Evolutionary conservation across 2,888 invertebrate genomes (phyloP).

Genomic region (Ornithoptera priamus): DNA sequence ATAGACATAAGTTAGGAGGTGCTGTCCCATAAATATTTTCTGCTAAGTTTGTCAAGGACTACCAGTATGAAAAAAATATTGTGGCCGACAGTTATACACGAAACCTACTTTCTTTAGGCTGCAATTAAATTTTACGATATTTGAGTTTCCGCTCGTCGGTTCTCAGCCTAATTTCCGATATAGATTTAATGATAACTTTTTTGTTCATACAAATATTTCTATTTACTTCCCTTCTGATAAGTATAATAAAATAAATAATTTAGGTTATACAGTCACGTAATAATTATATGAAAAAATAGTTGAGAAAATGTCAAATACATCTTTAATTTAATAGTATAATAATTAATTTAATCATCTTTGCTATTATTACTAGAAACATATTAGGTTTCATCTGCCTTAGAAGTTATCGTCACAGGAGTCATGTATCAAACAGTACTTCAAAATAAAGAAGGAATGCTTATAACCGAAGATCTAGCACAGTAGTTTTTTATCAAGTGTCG

Average conservation of each 20-base stretch:
- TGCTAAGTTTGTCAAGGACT: conserved; percentile 10
- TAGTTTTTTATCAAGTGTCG: too few species aligned
- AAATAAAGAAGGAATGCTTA: too few species aligned
- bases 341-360: too few species aligned
- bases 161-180: not conserved
- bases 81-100: conserved; percentile 6
- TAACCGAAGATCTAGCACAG: too few species aligned
- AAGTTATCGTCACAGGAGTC: too few species aligned
- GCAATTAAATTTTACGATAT: conserved; percentile 17
- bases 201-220: not conserved
- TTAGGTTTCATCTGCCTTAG: too few species aligned
- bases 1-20: conserved; percentile 15
- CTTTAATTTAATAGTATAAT: too few species aligned
- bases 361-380: too few species aligned
- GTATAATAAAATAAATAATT: not conserved
- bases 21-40: conserved; percentile 27
- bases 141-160: not conserved
- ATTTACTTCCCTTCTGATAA: not conserved
- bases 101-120: conserved; percentile 10
- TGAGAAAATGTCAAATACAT: too few species aligned
- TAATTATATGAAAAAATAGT: too few species aligned
- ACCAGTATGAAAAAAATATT: conserved; percentile 24
- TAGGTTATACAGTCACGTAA: too few species aligned
- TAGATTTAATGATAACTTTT: not conserved
- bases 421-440: too few species aligned